Percentiles rank a stretch among this genome's conserved stretches.
Evolutionary conservation across 2,113 vertebrate genomes (phyloP).

Genomic region (Drymodes brunneopygia): DNA sequence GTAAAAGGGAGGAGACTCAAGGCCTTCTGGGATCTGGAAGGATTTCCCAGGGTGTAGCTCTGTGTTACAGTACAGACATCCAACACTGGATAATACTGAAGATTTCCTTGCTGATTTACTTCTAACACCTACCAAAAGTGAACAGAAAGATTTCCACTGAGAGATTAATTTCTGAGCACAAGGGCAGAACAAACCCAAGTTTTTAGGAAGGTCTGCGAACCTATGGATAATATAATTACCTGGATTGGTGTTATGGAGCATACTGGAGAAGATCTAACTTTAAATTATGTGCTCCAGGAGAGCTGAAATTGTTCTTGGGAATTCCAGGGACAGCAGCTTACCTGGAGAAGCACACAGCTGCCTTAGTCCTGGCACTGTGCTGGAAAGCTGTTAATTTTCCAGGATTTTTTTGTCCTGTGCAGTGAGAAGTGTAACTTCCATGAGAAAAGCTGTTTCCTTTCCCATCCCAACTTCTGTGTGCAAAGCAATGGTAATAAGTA

Average conservation of each 20-base stretch:
- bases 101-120: not conserved
- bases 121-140: not conserved
- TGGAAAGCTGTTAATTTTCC: not conserved
- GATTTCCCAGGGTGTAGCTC: not conserved
- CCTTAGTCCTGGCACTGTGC: not conserved
- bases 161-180: not conserved
- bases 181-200: not conserved
- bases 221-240: not conserved
- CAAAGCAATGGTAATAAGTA: not conserved
- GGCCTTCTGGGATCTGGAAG: not conserved
- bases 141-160: not conserved
- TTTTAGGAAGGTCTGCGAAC: not conserved
- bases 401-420: not conserved
- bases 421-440: not conserved
- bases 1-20: not conserved
- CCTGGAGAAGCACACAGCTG: not conserved
- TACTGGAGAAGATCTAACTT: not conserved
- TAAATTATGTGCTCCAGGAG: not conserved
- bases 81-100: not conserved
- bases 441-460: not conserved
- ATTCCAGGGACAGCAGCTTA: not conserved
- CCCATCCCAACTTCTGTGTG: not conserved
- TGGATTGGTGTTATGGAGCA: not conserved
- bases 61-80: not conserved
- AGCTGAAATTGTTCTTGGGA: not conserved